Percentiles rank a stretch among this genome's conserved stretches.
Conservation (phyloP, 2,888 invertebrate species). For the Lasiommata megera region DNA sequence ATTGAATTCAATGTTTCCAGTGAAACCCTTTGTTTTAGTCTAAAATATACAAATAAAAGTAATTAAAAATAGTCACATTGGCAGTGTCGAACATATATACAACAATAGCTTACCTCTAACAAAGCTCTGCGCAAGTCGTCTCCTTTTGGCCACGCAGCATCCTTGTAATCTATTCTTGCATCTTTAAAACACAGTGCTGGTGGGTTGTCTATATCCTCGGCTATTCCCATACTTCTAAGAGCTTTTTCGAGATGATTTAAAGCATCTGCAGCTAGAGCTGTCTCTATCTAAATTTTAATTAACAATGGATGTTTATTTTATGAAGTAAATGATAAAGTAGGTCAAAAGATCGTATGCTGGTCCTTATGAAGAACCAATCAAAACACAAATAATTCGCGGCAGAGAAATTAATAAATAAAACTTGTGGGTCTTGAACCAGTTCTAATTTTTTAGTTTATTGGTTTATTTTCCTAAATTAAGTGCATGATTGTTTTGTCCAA, state of each 20-base stretch:
- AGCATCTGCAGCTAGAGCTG: conserved; percentile 63
- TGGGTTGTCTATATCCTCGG: conserved; percentile 69
- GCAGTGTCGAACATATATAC: too few relatives aligned
- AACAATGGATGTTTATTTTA: too few relatives aligned
- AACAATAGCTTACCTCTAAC: conserved; percentile 41
- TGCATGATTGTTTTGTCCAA: too few relatives aligned
- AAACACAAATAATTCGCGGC: too few relatives aligned
- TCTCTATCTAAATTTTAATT: conserved; percentile 53
- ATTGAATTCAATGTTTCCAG: conserved; percentile 86
- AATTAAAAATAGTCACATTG: not conserved
- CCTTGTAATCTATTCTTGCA: conserved; percentile 71
- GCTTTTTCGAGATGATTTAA: conserved; percentile 64
- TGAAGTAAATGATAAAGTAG: too few relatives aligned
- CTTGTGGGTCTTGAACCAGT: too few relatives aligned
- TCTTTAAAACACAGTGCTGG: conserved; percentile 85
- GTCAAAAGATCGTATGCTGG: too few relatives aligned
- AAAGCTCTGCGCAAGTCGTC: conserved; percentile 47
- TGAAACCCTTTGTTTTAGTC: conserved; percentile 80
- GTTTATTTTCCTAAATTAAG: too few relatives aligned
- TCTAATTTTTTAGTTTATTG: too few relatives aligned
- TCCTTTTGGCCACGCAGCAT: conserved; percentile 54
- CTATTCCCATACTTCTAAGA: conserved; percentile 45
- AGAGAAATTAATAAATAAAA: too few relatives aligned
- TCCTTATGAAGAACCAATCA: too few relatives aligned
- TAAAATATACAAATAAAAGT: conserved; percentile 42